These are phyloP conservation scores for Synanthedon formicaeformis DNA, from an alignment of 2,888 invertebrate species.

Conservation along the genomic window DNA sequence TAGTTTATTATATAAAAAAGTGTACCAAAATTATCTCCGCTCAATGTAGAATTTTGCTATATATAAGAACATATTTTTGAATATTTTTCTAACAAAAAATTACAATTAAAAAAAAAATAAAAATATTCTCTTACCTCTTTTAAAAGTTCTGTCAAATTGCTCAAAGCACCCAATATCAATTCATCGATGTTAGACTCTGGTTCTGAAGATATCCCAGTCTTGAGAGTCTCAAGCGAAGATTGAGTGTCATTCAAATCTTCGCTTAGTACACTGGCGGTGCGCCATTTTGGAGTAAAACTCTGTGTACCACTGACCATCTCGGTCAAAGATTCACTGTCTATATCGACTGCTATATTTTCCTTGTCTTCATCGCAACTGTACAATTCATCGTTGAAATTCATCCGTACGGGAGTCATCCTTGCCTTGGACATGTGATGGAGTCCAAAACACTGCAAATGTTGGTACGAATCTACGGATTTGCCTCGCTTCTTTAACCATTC, in stretches of 20 bases:
- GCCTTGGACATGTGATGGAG: conserved; percentile 29
- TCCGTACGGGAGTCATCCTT: conserved; percentile 14
- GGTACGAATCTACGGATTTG: conserved; percentile 55
- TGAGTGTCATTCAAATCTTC: conserved; percentile 43
- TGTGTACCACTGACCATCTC: conserved; percentile 20
- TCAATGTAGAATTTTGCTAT: no score
- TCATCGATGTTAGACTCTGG: conserved; percentile 27
- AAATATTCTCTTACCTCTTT: conserved; percentile 46
- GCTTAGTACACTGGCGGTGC: conserved; percentile 31
- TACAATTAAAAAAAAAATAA: no score
- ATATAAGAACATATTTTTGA: no score
- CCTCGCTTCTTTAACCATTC: conserved; percentile 66
- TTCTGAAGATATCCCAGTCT: conserved; percentile 27
- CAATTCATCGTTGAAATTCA: conserved; percentile 14
- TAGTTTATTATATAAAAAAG: no score
- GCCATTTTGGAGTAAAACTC: conserved; percentile 28
- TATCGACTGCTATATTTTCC: conserved; percentile 58
- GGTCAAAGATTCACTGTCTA: conserved; percentile 45
- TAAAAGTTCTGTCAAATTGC: conserved; percentile 62
- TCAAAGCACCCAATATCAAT: conserved; percentile 55
- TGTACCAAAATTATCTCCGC: no score
- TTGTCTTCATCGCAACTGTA: conserved; percentile 57
- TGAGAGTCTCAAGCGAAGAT: no score
- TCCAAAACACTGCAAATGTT: conserved; percentile 69
- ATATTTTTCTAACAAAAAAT: no score